A percentile compares a stretch with the other conserved stretches of the same genome.
Conservation (phyloP, 2,113 vertebrate species). For the Actenoides lindsayi region DNA sequence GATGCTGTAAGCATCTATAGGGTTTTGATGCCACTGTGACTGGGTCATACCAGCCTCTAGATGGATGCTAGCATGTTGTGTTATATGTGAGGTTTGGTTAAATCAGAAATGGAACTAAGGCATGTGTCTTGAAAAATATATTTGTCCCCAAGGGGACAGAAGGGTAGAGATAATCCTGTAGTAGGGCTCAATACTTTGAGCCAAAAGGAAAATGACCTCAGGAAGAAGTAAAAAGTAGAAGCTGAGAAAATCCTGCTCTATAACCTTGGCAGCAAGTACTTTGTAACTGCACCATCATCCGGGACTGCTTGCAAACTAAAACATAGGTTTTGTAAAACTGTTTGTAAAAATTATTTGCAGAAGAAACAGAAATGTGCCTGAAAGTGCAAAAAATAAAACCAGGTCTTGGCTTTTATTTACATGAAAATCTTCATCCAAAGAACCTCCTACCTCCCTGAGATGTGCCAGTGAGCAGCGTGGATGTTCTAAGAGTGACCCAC, state of each 20-base stretch:
- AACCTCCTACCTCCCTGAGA: neutral
- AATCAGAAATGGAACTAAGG: neutral
- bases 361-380: neutral
- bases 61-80: neutral
- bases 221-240: neutral
- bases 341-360: neutral
- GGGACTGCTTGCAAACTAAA: neutral
- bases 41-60: neutral
- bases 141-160: neutral
- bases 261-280: neutral
- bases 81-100: neutral
- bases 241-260: neutral
- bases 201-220: neutral
- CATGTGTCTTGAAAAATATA: neutral
- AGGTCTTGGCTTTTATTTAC: neutral
- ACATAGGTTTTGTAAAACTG: neutral
- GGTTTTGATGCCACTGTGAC: neutral
- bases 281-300: neutral
- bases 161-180: neutral
- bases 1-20: neutral
- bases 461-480: rapidly evolving
- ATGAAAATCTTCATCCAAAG: neutral
- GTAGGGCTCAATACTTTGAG: neutral
- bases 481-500: neutral
- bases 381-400: neutral